Evolutionary conservation across 2,113 vertebrate genomes (phyloP), one percentile per base, ranked within the genome.

Genomic region (Eulemur rufifrons): DNA sequence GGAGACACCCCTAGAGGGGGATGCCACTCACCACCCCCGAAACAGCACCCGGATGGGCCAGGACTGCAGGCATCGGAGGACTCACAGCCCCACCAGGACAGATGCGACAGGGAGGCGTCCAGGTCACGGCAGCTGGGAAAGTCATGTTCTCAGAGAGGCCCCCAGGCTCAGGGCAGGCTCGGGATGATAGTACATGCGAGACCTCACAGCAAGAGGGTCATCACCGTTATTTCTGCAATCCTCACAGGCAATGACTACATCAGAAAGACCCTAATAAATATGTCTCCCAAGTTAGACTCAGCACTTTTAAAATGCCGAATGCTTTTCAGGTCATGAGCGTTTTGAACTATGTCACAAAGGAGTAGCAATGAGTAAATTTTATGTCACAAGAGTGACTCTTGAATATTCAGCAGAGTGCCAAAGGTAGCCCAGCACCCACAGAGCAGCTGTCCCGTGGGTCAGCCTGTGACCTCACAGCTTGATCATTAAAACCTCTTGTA

Each of bases 81-180:
- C 54, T 78, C 64, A 25, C 6, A 76, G 15, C 4, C 7, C 78
- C n/a, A 9, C 3, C 14, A 17, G n/a, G 23, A n/a, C 34, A 23
- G 8, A 21, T 0, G 0, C 6, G 6, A 9, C 6, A 32, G 39
- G 21, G 13, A 76, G 17, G 6, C 27, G 1, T 14, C 73, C 42
- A 18, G 14, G 17, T 42, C 25, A 5, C 8, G n/a, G 86, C 23
- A 27, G 39, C 45, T 10, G 15, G 15, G 50, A 20, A 11, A 52
- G 6, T 7, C n/a, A 6, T 2, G 23, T 25, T 18, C 14, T 4
- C 8, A 47, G 61, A n/a, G 21, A 64, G 32, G 32, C 29, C 14
- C 54, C 52, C 37, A 10, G 2, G 34, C 6, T 9, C 45, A 18
- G 25, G 8, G 32, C 4, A 63, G 73, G 42, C 29, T 20, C 32